These are phyloP conservation scores for Drosophila suzukii DNA, from an alignment of 1,140 invertebrate species.

Conservation along the genomic window DNA sequence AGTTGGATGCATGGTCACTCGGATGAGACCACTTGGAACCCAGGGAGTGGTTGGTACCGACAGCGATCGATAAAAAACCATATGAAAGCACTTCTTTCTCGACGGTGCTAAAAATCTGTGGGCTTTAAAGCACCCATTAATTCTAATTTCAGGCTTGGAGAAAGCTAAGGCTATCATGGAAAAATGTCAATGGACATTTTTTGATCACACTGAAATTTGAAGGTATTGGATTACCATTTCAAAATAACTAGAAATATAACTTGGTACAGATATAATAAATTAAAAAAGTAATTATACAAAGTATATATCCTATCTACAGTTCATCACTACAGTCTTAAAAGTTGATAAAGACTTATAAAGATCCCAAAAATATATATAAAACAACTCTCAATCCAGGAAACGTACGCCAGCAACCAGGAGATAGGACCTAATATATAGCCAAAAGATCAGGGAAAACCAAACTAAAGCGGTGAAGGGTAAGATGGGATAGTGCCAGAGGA, in stretches of 20 bases:
- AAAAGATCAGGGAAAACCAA: not conserved
- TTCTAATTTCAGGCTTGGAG: constrained; percentile 1
- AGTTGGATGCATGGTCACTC: constrained; percentile 5
- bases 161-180: not conserved
- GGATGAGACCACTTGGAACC: constrained; percentile 10
- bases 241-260: too few relatives aligned
- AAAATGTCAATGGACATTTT: not conserved
- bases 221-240: too few relatives aligned
- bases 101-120: not conserved
- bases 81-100: constrained; percentile 6
- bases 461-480: constrained; percentile 1
- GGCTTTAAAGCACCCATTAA: not conserved
- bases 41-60: constrained; percentile 12
- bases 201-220: not conserved
- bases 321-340: not conserved
- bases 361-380: not conserved
- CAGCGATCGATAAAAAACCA: constrained; percentile 4
- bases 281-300: too few relatives aligned
- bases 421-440: not conserved
- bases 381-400: not conserved
- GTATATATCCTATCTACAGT: too few relatives aligned
- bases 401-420: constrained; percentile 14
- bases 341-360: not conserved
- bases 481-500: constrained; percentile 15
- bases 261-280: too few relatives aligned